Base-by-base conservation (phyloP, 2,113 vertebrate species). In the Thamnaconus septentrionalis region DNA sequence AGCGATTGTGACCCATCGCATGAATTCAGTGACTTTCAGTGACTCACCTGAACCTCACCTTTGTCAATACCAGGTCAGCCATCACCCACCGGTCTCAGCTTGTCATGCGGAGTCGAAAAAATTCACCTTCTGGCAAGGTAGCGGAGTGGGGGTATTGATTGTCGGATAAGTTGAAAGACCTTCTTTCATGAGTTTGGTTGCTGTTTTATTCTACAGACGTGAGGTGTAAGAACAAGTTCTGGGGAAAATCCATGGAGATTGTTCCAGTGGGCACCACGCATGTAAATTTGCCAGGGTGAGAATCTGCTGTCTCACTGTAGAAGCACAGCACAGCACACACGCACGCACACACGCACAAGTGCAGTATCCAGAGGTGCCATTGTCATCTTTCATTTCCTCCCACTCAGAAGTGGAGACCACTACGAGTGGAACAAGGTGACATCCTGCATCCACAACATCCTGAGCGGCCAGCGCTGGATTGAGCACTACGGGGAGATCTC, bases 201-300 rank as follows among this genome's bases (percentile, higher is more conserved):
- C 18, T 31, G 18, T 31, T 53, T 78, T 7, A 88, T 92, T 88
- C 86, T 70, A 53, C 41, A 99, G 97, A 99, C 74, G 87, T 99
- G 80, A 94, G 97, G 81, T 98, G 97, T 94, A 98, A 98, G 91
- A 99, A 99, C 83, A 99, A 99, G 85, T 99, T 99, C 87, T 99
- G 97, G 97, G 97, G 97, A 0, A 99, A 98, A 89, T 99, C 97
- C 47, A 98, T 99, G 95, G 97, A 99, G 90, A 99, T 99, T 8
- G 93, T 99, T 78, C 97, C 97, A 63, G 85, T 99, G 69, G 97
- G 97, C 62, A 95, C 92, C 71, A 95, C 94, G 8, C 94, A 99
- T 3, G 93, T 98, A 53, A 93, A 90, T 75, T 90, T 99, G 56
- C 95, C 95, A 11, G 84, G 52, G 97, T 98, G 90, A 94, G 94